Evolutionary conservation across 2,888 invertebrate genomes (phyloP).

Genomic region (Rhagonycha lutea): DNA sequence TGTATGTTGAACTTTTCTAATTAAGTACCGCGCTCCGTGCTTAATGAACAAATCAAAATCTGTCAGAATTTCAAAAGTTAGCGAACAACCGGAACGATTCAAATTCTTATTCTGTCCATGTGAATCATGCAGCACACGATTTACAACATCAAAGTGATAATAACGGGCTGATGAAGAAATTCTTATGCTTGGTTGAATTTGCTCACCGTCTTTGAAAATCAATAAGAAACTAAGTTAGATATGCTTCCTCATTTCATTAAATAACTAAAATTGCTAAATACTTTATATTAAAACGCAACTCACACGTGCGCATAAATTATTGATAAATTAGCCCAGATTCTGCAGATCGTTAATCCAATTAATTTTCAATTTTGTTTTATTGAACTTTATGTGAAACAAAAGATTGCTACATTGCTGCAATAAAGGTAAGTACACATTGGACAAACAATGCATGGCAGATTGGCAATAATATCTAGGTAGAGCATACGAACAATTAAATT

Average conservation of each 20-base stretch:
- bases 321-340: background rate
- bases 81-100: background rate
- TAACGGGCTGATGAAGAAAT: background rate
- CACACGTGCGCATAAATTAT: background rate
- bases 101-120: background rate
- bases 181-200: background rate
- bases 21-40: background rate
- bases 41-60: background rate
- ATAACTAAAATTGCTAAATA: background rate
- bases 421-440: too few species aligned
- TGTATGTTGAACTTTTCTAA: background rate
- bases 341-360: background rate
- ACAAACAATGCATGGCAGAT: too few species aligned
- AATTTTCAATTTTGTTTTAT: background rate
- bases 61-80: background rate
- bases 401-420: background rate
- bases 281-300: background rate
- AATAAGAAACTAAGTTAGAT: background rate
- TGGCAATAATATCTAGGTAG: too few species aligned
- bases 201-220: background rate
- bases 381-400: background rate
- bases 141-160: background rate
- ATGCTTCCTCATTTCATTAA: background rate
- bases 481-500: too few species aligned
- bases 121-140: background rate